phyloP scores from a whole-genome alignment of 2,113 vertebrate genomes.

The Rhinopithecus roxellana region DNA sequence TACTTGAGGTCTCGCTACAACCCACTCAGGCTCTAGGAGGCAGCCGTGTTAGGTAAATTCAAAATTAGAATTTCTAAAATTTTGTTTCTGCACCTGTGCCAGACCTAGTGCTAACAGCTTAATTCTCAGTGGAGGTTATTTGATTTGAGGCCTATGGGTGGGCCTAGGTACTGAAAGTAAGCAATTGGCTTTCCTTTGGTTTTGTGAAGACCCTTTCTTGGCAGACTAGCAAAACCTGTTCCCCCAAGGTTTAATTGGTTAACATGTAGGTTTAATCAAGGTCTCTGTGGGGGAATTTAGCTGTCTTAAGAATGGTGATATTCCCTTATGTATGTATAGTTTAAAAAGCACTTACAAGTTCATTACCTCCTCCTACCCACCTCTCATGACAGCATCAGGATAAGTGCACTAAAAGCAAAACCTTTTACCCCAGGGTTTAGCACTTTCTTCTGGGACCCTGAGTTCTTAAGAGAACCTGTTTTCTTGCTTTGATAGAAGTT shows the following conservation, averaged over 20 bases:
- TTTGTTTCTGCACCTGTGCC: background rate
- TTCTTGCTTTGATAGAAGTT: background rate
- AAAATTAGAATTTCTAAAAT: background rate
- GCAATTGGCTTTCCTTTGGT: background rate
- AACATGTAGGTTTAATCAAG: background rate
- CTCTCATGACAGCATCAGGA: background rate
- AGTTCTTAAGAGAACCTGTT: background rate
- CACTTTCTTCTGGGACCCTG: background rate
- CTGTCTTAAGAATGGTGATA: background rate
- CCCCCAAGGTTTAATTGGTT: too few species aligned
- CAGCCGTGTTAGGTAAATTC: background rate
- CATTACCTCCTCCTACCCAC: background rate
- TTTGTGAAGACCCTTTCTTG: background rate
- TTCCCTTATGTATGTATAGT: background rate
- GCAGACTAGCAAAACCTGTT: background rate
- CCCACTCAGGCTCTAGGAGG: background rate
- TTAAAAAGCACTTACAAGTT: constrained; percentile 7
- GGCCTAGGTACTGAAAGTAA: background rate
- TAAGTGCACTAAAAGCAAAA: background rate
- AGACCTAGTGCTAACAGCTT: background rate
- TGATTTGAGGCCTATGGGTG: background rate
- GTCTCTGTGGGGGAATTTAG: background rate
- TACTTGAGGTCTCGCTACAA: background rate
- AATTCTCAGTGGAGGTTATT: background rate
- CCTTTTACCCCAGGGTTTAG: background rate